Evolutionary conservation across 2,888 invertebrate genomes (phyloP).

Genomic region (Trissonchulus latispiculum): DNA sequence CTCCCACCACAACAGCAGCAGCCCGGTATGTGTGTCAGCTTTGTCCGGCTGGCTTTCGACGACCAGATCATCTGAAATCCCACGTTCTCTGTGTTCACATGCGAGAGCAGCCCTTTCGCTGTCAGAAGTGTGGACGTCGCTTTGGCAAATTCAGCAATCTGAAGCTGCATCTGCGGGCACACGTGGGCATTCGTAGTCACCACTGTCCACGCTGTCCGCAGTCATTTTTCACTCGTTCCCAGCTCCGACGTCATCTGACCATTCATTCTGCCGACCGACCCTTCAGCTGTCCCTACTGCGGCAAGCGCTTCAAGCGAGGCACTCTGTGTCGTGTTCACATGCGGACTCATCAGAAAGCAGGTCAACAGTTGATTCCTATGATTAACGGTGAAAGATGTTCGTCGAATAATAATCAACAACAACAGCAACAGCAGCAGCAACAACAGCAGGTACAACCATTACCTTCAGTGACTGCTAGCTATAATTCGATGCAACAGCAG

Average conservation of each 20-base stretch:
- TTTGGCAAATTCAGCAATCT: not conserved
- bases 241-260: constrained; percentile 44
- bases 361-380: not conserved
- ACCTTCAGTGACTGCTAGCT: too few relatives aligned
- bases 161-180: constrained; percentile 44
- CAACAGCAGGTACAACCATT: not conserved
- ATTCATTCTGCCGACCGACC: constrained; percentile 40
- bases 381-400: not conserved
- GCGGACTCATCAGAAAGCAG: not conserved
- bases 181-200: constrained; percentile 45
- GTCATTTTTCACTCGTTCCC: constrained; percentile 41
- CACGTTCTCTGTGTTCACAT: not conserved
- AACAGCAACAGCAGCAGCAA: not conserved
- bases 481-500: not conserved
- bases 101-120: not conserved
- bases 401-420: not conserved
- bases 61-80: not conserved
- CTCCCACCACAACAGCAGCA: not conserved
- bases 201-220: constrained; percentile 41
- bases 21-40: not conserved
- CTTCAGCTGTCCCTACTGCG: constrained; percentile 44
- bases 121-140: not conserved
- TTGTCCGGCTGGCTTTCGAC: not conserved
- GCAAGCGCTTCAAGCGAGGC: constrained; percentile 36
- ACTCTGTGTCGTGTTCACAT: constrained; percentile 18